phyloP scores from a whole-genome alignment of 2,888 invertebrate species.

The Lomographa bimaculata region DNA sequence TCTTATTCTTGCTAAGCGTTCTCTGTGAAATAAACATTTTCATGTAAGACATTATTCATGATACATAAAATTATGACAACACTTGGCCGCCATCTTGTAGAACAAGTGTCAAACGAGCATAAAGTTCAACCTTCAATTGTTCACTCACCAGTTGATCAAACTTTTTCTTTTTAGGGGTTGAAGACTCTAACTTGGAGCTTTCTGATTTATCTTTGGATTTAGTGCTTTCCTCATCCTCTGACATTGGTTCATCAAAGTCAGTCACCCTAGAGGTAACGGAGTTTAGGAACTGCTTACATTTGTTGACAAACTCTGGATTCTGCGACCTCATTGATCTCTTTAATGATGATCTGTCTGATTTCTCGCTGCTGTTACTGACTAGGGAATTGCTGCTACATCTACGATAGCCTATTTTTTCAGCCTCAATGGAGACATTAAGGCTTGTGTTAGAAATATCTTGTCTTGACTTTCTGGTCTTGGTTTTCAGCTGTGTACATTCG shows the following conservation, averaged over 20 bases:
- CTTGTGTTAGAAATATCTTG: slow-evolving; percentile 73
- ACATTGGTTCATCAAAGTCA: slow-evolving; percentile 55
- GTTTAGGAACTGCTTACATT: slow-evolving; percentile 84
- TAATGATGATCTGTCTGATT: slow-evolving; percentile 54
- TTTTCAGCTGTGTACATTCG: slow-evolving; percentile 81
- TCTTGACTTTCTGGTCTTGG: slow-evolving; percentile 74
- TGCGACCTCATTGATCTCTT: slow-evolving; percentile 85
- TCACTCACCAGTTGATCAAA: slow-evolving; percentile 37
- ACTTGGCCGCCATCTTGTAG: slow-evolving; percentile 43
- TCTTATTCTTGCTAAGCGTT: slow-evolving; percentile 39
- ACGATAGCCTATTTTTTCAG: slow-evolving; percentile 57
- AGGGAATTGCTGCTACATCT: slow-evolving; percentile 64
- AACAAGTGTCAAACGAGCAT: slow-evolving; percentile 20
- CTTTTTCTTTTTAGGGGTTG: slow-evolving; percentile 46
- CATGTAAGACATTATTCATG: slow-evolving; percentile 1
- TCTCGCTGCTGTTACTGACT: slow-evolving; percentile 65
- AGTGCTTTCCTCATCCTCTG: slow-evolving; percentile 44
- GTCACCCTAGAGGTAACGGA: slow-evolving; percentile 73
- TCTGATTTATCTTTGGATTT: slow-evolving; percentile 38
- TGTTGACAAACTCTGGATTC: slow-evolving; percentile 85
- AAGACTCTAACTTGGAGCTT: slow-evolving; percentile 32
- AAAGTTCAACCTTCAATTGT: slow-evolving; percentile 19
- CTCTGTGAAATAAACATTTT: slow-evolving; percentile 37
- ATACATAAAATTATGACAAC: background rate
- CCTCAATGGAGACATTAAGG: slow-evolving; percentile 62